Evolutionary conservation across 1,140 invertebrate genomes (phyloP), one percentile per base, ranked within the genome.

Genomic region (Drosophila insularis): DNA sequence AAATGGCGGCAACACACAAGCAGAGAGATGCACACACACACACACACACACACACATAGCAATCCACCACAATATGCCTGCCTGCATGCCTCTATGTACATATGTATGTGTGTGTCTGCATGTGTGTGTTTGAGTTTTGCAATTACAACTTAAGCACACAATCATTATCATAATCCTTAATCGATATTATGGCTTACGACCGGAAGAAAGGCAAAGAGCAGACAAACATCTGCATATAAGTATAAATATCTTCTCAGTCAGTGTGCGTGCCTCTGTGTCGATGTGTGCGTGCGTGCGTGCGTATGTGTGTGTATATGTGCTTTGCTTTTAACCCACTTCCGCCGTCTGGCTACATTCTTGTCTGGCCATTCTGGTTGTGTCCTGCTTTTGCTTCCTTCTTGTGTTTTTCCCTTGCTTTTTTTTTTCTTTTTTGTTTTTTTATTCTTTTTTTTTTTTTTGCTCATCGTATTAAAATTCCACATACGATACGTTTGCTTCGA

Each of bases 131-230:
- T 78, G 78, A 78, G 75, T 78, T 80, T 78, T 78, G 78, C 80
- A 84, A 82, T 86, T 86, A 82, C 78, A 78, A 74, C 80, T 78
- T 86, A 86, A 86, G 80, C 80, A 80, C 78, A 84, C 80, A 86
- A 82, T 82, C 82, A 86, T 86, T 86, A 80, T 86, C 80, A 86
- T 86, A 86, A 86, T 86, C 82, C 82, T 82, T 84, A 86, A 86
- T 86, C 82, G 82, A 86, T 86, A 82, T 82, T 84, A 80, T 80
- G 80, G 78, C 82, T 82, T 80, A 76, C 72, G 72, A 80, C 43
- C 43, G 43, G 43, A 50, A 50, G 43, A 50, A 50, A 50, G 43
- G 43, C 66, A 73, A 65, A 68, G 70, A 68, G 61, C 39, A 78
- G 60, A 74, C 64, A 78, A 69, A 74, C 61, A 78, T 59, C 35